phyloP scores from a whole-genome alignment of 2,888 invertebrate genomes.

The Pterostichus niger region DNA sequence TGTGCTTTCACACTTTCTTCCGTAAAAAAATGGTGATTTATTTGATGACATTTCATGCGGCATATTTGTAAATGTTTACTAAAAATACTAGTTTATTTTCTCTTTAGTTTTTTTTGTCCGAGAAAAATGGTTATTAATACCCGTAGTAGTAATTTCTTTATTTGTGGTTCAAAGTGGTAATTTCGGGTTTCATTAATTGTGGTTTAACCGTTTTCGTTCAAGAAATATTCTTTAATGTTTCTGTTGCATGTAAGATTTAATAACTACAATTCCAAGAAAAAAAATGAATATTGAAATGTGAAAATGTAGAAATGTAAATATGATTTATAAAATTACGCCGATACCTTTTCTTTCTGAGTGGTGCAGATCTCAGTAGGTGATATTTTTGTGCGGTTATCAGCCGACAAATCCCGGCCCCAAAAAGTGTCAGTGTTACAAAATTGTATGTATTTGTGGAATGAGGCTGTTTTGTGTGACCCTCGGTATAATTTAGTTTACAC shows the following conservation, averaged over 20 bases:
- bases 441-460: too few relatives aligned
- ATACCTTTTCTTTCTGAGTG: too few relatives aligned
- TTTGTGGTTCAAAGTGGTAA: neutral
- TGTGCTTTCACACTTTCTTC: constrained; percentile 33
- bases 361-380: too few relatives aligned
- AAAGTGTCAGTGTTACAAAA: too few relatives aligned
- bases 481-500: too few relatives aligned
- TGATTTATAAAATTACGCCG: too few relatives aligned
- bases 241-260: neutral
- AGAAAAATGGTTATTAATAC: neutral
- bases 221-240: neutral
- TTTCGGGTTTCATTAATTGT: neutral
- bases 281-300: neutral
- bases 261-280: neutral
- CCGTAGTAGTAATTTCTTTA: neutral
- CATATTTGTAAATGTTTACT: neutral
- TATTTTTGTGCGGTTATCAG: too few relatives aligned
- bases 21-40: neutral
- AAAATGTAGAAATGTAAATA: neutral
- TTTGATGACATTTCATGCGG: neutral
- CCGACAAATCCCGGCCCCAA: too few relatives aligned
- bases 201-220: neutral
- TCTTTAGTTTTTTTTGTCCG: neutral
- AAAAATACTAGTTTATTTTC: neutral
- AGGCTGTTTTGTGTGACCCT: too few relatives aligned